phyloP scores from a whole-genome alignment of 1,140 invertebrate genomes.

The Halyomorpha halys region DNA sequence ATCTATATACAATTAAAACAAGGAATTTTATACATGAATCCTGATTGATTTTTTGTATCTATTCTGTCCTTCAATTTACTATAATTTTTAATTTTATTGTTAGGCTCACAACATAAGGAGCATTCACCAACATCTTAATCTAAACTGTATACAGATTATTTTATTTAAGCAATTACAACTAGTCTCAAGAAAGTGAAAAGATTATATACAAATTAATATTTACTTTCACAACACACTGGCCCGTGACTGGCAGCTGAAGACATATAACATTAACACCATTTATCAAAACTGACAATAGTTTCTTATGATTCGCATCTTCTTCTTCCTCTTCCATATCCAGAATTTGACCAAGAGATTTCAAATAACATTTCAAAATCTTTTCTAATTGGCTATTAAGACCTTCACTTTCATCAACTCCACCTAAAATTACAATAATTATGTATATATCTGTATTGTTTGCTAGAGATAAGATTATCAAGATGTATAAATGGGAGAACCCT shows the following conservation, averaged over 20 bases:
- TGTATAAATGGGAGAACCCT: not conserved
- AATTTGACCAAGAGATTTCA: constrained; percentile 20
- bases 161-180: too few relatives aligned
- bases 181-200: too few relatives aligned
- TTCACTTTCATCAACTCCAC: constrained; percentile 4
- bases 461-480: too few relatives aligned
- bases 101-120: too few relatives aligned
- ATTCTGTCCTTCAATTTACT: too few relatives aligned
- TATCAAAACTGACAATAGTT: constrained; percentile 24
- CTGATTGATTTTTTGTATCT: too few relatives aligned
- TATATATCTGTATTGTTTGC: too few relatives aligned
- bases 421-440: not conserved
- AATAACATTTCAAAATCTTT: constrained; percentile 16
- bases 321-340: constrained; percentile 26
- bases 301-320: constrained; percentile 22
- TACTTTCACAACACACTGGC: constrained; percentile 22
- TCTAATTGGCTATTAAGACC: constrained; percentile 20
- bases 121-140: too few relatives aligned
- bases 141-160: too few relatives aligned
- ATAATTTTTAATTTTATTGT: too few relatives aligned
- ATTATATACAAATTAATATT: not conserved
- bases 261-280: constrained; percentile 21
- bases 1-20: too few relatives aligned
- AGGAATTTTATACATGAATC: too few relatives aligned
- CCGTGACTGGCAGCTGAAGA: constrained; percentile 23